Evolutionary conservation across 2,797 vertebrate species (phyloP).

Genomic region (Taeniopygia guttata): DNA sequence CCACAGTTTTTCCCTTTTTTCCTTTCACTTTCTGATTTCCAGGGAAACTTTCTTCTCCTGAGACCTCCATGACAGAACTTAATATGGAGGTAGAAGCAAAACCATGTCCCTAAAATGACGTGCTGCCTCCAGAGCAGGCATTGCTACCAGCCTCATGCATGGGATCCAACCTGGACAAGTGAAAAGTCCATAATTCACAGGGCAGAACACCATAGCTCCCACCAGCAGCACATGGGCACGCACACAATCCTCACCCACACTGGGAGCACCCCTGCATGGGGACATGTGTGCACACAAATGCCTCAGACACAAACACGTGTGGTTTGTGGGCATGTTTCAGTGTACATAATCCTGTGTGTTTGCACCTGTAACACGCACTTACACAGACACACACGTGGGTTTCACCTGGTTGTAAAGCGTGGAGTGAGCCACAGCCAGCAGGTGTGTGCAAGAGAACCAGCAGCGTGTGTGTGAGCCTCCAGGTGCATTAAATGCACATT

Average conservation of each 20-base stretch:
- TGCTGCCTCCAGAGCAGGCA: neutral
- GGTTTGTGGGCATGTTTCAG: accelerated
- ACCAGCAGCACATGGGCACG: accelerated
- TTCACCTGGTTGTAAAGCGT: neutral
- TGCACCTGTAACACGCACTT: accelerated
- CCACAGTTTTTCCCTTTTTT: neutral
- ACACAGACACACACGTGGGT: accelerated
- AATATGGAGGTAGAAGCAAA: neutral
- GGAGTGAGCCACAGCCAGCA: neutral
- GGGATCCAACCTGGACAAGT: neutral
- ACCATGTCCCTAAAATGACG: accelerated
- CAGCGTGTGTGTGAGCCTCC: accelerated
- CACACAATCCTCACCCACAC: accelerated
- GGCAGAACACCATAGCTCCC: neutral
- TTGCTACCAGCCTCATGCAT: accelerated
- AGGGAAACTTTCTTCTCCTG: neutral
- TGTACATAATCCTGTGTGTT: accelerated
- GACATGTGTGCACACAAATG: accelerated
- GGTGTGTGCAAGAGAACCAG: neutral
- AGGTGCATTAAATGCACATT: accelerated
- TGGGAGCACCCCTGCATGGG: accelerated
- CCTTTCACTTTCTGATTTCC: neutral
- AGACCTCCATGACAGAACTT: neutral
- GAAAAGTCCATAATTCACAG: neutral
- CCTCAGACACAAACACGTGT: accelerated